Base-by-base conservation (phyloP, 2,113 vertebrate species). In the Chaetodon trifascialis region DNA sequence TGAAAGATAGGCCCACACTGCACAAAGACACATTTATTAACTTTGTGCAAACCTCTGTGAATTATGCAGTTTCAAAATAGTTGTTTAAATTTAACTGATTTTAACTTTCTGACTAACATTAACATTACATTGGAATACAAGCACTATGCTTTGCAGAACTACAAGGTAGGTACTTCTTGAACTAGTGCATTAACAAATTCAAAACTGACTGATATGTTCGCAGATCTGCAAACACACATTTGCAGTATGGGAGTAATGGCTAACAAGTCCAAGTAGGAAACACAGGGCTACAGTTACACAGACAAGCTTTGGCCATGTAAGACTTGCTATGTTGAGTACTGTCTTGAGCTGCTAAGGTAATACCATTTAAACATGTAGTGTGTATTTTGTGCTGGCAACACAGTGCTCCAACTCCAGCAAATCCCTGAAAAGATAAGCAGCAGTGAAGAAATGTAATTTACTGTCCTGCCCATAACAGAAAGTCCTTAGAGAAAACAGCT, bases 401-500 rank as follows among this genome's bases (percentile, higher is more conserved):
- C 14, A 66, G 38, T 2, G 42, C 56, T 86, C 72, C 79, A 84
- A 76, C 63, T 70, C 19, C 12, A 63, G 66, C 44, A 84, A 85
- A 90, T 85, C 79, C 69, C 82, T 65, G 62, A 76, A 80, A 80
- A 73, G 76, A 76, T 58, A 73, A 47, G 54, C 64, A 64, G 75
- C 59, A 70, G 59, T 51, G 60, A 83, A 52, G 65, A 73, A 87
- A 83, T 21, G 10, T 82, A 79, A 92, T 87, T 86, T 88, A 86
- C 80, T 21, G 68, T 84, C 83, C 88, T 82, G 82, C 76, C 80
- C 82, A 62, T 68, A 87, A 86, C 80, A 80, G 64, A 72, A 54
- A 72, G 58, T 81, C 91, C 88, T 73, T 10, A 3, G 90, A 86
- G 90, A 86, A 81, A 91, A 93, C 88, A 91, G 90, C 89, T 92